Conservation (phyloP, 1,140 invertebrate species). For the Drosophila virilis region DNA sequence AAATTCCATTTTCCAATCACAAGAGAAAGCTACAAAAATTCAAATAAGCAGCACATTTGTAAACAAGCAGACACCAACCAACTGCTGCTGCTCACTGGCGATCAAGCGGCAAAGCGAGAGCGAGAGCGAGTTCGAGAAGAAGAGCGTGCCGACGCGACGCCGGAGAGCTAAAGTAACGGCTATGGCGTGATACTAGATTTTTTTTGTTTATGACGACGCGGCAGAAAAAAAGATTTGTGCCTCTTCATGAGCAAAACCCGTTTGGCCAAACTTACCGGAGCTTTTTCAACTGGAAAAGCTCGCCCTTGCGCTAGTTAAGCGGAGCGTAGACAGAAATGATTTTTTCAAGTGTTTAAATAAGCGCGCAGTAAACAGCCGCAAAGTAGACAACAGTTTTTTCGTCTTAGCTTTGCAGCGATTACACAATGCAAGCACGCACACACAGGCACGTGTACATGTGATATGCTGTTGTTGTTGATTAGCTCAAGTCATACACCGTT, state of each 20-base stretch:
- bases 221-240: conserved; percentile 21
- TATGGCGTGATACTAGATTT: conserved; percentile 58
- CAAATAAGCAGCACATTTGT: conserved; percentile 58
- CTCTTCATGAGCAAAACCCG: conserved; percentile 59
- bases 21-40: conserved; percentile 65
- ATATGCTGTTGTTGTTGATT: background rate
- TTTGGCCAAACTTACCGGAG: conserved; percentile 44
- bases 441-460: background rate
- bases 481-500: background rate
- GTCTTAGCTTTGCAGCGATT: conserved; percentile 2
- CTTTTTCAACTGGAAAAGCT: conserved; percentile 73
- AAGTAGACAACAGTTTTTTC: conserved; percentile 33
- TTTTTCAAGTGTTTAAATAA: conserved; percentile 13
- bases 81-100: conserved; percentile 21
- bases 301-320: conserved; percentile 1
- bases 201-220: conserved; percentile 26
- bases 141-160: conserved; percentile 9
- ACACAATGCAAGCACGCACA: conserved; percentile 27
- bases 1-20: conserved; percentile 75
- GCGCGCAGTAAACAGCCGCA: conserved; percentile 17
- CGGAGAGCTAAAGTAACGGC: conserved; percentile 66
- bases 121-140: conserved; percentile 22
- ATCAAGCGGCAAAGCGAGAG: conserved; percentile 6
- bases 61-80: conserved; percentile 56
- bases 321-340: background rate